Evolutionary conservation across 2,888 invertebrate genomes (phyloP), one percentile per base, ranked within the genome.

Genomic region (Thereva unica): DNA sequence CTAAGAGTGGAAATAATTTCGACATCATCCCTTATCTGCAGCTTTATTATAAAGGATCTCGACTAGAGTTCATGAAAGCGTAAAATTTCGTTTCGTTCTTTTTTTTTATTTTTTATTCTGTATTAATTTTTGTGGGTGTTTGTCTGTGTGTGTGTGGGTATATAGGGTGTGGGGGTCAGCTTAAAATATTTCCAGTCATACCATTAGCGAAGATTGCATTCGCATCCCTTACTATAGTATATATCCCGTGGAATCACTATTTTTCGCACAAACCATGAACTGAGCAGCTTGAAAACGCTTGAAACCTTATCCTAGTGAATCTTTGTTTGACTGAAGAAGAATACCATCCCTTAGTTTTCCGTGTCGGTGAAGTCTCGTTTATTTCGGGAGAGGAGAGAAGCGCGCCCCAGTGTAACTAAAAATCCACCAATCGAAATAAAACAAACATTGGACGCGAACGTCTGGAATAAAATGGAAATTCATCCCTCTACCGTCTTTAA

Each of bases 401-500:
- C 23, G 23, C n/a, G n/a, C n/a, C n/a, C 12, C 4, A 61, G 38
- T 50, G 40, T 44, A 41, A 37, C 42, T 8, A 4, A 5, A 42
- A 50, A 12, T 61, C 45, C n/a, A 40, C 61, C 38, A 61, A 61
- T 61, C 50, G 50, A 42, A 61, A 50, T 49, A 38, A 61, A 61
- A 61, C 49, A 61, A 61, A 61, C 41, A 61, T 50, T 50, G 61
- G 40, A 61, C 61, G 61, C 61, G 50, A 47, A 47, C 47, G 57
- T 59, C 61, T 61, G 50, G 61, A 61, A 50, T 61, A 50, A 61
- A 50, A 61, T 61, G 61, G 40, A 61, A 61, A 61, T 61, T 61
- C 38, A 61, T 61, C 61, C 50, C 50, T 61, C 61, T 61, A 61
- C 50, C 61, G 61, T 61, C 61, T 50, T 61, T 61, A 61, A 61